These are phyloP conservation scores for Homarus americanus DNA, from an alignment of 1,140 invertebrate genomes.

Conservation along the genomic window DNA sequence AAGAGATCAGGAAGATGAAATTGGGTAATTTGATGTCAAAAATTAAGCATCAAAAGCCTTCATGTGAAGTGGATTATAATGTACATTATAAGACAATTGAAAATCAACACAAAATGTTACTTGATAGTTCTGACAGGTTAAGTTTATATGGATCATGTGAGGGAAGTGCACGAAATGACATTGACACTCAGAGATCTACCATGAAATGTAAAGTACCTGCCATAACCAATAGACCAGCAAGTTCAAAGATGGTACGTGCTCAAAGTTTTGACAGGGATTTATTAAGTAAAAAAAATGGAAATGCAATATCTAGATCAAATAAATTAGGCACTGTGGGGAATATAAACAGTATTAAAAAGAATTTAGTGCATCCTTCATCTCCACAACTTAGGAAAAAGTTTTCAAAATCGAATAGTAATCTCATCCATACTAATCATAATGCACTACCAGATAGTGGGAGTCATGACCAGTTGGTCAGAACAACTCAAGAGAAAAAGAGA, in stretches of 20 bases:
- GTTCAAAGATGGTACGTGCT: slow-evolving; percentile 42
- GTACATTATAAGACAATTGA: slow-evolving; percentile 50
- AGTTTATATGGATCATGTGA: slow-evolving; percentile 43
- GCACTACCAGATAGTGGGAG: not conserved
- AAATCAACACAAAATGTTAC: slow-evolving; percentile 51
- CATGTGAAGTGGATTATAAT: slow-evolving; percentile 70
- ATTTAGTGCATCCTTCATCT: slow-evolving; percentile 8
- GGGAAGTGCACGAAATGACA: slow-evolving; percentile 32
- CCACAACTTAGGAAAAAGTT: slow-evolving; percentile 33
- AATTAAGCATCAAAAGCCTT: slow-evolving; percentile 69
- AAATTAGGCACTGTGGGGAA: not conserved
- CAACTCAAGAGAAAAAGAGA: not conserved
- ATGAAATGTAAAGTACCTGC: not conserved
- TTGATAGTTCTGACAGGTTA: slow-evolving; percentile 39
- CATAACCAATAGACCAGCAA: slow-evolving; percentile 14
- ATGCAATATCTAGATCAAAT: not conserved
- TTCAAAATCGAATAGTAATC: slow-evolving; percentile 25
- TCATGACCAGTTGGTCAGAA: not conserved
- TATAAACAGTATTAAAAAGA: slow-evolving; percentile 17
- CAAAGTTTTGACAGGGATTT: slow-evolving; percentile 48
- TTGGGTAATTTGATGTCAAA: slow-evolving; percentile 63
- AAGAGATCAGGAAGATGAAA: slow-evolving; percentile 40
- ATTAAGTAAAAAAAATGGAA: slow-evolving; percentile 5
- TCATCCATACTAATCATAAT: not conserved
- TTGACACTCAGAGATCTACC: slow-evolving; percentile 26